A percentile compares a stretch with the other conserved stretches of the same genome.
These are phyloP conservation scores for Tamandua tetradactyla DNA, from an alignment of 2,797 vertebrate genomes.

Conservation along the genomic window DNA sequence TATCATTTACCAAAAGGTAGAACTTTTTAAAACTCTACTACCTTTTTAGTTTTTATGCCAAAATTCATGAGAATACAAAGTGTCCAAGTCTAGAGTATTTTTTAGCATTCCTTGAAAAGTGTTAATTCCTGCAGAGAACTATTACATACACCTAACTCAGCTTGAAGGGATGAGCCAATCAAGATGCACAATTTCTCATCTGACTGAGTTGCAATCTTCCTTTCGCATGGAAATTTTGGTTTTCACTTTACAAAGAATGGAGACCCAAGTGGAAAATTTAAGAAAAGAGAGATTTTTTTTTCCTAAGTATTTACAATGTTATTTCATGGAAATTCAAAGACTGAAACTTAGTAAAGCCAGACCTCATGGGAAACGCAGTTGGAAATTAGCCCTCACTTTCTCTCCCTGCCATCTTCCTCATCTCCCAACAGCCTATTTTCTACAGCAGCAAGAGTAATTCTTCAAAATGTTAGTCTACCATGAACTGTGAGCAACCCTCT, in stretches of 20 bases:
- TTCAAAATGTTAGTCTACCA: background rate
- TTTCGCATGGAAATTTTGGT: background rate
- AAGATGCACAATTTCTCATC: too few relatives aligned
- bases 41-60: background rate
- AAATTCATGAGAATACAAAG: background rate
- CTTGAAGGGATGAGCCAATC: background rate
- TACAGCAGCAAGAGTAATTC: background rate
- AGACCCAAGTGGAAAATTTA: background rate
- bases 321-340: constrained; percentile 6
- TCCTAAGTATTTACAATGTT: background rate
- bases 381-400: background rate
- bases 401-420: background rate
- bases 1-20: background rate
- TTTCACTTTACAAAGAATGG: background rate
- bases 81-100: background rate
- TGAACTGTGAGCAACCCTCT: background rate
- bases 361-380: background rate
- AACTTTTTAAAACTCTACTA: background rate
- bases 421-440: constrained; percentile 36
- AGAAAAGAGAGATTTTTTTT: background rate
- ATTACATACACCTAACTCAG: background rate
- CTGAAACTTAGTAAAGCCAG: background rate
- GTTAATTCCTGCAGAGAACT: background rate
- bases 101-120: background rate
- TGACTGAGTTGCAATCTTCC: background rate